Evolutionary conservation across 2,888 invertebrate genomes (phyloP), one percentile per base, ranked within the genome.

Genomic region (Isoperla grammatica): DNA sequence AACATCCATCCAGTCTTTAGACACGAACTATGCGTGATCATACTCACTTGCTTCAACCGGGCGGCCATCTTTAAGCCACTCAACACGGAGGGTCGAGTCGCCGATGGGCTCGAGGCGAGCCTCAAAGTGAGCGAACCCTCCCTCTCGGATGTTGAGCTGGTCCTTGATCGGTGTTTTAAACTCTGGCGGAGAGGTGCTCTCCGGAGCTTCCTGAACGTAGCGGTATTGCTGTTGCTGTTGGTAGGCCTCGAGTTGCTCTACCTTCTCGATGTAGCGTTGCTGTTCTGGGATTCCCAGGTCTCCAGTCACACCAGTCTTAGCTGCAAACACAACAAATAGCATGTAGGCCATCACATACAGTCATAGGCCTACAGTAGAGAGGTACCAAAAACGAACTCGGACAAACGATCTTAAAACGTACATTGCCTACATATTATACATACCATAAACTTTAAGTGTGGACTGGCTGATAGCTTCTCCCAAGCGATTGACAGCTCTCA

Each of bases 111-210:
- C 95, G 53, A 96, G 82, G 65, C 95, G 87, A 67, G 95, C 94
- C 79, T 96, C 96, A 71, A 96, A 95, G 73, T 96, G 95, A 67
- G 95, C 94, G 71, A 92, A 94, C 66, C 93, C 94, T 67, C 94
- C 92, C 79, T 96, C 95, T 70, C 88, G 86, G 70, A 93, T 83
- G 71, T 87, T 87, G 56, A 85, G 76, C 78, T 93, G 92, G 76
- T 92, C 90, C 74, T 89, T 90, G 65, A 94, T 90, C 45, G 90
- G 91, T 29, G 90, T 87, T 75, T 91, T 91, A 74, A 94, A 94
- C 76, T 89, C 88, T 61, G 94, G 94, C 68, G 85, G 85, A 66
- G 85, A 83, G 43, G 83, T 82, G 69, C 87, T 85, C 75, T 93
- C 92, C 43, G 88, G 88, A 60, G 82, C 81, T 76, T 92, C 91